phyloP scores from a whole-genome alignment of 2,797 vertebrate genomes.

The Streptopelia turtur region DNA sequence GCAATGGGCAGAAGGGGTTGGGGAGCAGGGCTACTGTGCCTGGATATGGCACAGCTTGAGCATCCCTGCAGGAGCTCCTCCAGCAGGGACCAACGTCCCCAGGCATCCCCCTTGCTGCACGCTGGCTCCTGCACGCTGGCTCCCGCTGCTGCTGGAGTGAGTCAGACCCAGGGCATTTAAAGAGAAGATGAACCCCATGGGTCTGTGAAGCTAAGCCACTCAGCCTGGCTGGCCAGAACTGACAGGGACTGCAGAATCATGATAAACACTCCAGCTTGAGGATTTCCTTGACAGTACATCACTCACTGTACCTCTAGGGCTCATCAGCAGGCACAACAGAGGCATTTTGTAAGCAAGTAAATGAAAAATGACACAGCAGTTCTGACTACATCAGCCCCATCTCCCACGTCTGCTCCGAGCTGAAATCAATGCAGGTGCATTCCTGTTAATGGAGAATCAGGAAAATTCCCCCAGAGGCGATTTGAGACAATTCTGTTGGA shows the following conservation, averaged over 20 bases:
- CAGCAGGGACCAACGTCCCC: background rate
- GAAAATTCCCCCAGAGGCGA: background rate
- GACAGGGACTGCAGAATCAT: background rate
- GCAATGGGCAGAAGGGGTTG: rapidly evolving
- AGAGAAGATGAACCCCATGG: background rate
- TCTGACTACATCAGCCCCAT: background rate
- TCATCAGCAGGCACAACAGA: background rate
- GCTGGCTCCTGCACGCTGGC: background rate
- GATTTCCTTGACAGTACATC: slow-evolving; percentile 48
- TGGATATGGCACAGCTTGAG: rapidly evolving
- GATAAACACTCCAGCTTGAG: background rate
- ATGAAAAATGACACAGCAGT: slow-evolving; percentile 52
- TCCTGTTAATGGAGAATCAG: background rate
- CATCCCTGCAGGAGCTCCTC: background rate
- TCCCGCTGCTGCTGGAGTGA: background rate
- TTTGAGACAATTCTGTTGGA: background rate
- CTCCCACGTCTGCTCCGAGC: background rate
- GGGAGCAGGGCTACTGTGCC: background rate
- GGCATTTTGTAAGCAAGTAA: background rate
- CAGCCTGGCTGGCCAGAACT: background rate
- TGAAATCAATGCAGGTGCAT: background rate
- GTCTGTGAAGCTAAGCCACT: background rate
- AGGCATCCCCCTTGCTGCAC: background rate
- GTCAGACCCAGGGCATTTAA: background rate
- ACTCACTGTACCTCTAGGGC: slow-evolving; percentile 5